Conservation (phyloP, 2,797 vertebrate genomes). For the Leptoclinus maculatus region DNA sequence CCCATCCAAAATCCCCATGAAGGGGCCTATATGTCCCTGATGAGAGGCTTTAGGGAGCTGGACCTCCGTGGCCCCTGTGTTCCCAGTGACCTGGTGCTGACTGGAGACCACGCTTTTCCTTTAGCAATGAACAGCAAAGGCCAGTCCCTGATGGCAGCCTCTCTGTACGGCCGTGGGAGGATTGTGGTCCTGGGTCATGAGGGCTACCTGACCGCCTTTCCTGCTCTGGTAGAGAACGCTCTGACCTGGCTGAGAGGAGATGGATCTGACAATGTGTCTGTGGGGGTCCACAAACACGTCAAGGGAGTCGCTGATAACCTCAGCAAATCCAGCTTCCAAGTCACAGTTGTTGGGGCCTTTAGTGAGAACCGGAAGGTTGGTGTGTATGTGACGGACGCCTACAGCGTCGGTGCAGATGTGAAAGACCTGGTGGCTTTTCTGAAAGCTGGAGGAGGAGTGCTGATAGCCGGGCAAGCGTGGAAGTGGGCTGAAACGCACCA, state of each 20-base stretch:
- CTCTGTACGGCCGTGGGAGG: slow-evolving; percentile 83
- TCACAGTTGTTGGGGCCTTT: slow-evolving; percentile 56
- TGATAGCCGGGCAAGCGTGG: slow-evolving; percentile 91
- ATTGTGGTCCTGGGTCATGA: slow-evolving; percentile 87
- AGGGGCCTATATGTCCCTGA: slow-evolving; percentile 73
- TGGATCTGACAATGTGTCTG: slow-evolving; percentile 25
- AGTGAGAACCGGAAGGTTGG: slow-evolving; percentile 37
- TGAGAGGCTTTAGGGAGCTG: slow-evolving; percentile 79
- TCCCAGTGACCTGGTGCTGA: slow-evolving; percentile 84
- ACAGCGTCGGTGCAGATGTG: slow-evolving; percentile 56
- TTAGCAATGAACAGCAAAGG: slow-evolving; percentile 77
- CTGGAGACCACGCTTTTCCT: slow-evolving; percentile 84
- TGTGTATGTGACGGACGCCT: slow-evolving; percentile 84
- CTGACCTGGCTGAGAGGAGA: slow-evolving; percentile 83
- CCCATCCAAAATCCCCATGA: slow-evolving; percentile 14
- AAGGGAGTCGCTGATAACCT: slow-evolving; percentile 68
- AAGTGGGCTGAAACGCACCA: slow-evolving; percentile 81
- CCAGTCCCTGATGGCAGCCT: slow-evolving; percentile 87
- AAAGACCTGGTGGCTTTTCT: slow-evolving; percentile 82
- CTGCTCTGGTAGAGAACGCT: slow-evolving; percentile 82
- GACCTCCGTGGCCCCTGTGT: slow-evolving; percentile 55
- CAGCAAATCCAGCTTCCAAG: slow-evolving; percentile 50
- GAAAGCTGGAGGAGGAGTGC: slow-evolving; percentile 89
- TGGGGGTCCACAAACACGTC: slow-evolving; percentile 72
- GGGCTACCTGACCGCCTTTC: slow-evolving; percentile 75